Evolutionary conservation across 2,888 invertebrate species (phyloP).

Genomic region (Tachina grossa): DNA sequence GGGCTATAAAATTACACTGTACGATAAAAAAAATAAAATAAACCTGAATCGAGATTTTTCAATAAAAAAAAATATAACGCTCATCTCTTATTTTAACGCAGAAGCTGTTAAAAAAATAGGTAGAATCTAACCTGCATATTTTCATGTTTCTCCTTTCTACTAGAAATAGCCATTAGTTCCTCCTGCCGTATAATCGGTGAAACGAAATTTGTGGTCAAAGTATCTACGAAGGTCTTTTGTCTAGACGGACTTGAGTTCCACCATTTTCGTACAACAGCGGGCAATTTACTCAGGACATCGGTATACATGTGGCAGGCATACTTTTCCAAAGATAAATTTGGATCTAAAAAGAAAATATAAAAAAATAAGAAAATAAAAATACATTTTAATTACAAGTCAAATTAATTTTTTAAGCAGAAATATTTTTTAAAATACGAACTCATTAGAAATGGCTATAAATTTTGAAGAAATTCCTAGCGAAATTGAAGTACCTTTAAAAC

Average conservation of each 20-base stretch:
- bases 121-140: slow-evolving; percentile 85
- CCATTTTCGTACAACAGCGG: slow-evolving; percentile 90
- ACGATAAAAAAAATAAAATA: too few species aligned
- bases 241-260: slow-evolving; percentile 87
- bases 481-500: slow-evolving; percentile 56
- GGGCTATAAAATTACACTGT: too few species aligned
- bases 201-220: slow-evolving; percentile 87
- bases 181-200: slow-evolving; percentile 87
- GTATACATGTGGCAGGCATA: slow-evolving; percentile 87
- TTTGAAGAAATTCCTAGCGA: slow-evolving; percentile 74
- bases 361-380: slow-evolving; percentile 20
- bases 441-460: slow-evolving; percentile 66
- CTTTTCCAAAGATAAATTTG: slow-evolving; percentile 77
- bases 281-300: slow-evolving; percentile 86
- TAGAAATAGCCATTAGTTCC: slow-evolving; percentile 85
- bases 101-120: background rate
- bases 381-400: slow-evolving; percentile 10
- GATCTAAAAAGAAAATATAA: slow-evolving; percentile 72
- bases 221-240: slow-evolving; percentile 87
- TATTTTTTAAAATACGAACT: slow-evolving; percentile 52
- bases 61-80: too few species aligned
- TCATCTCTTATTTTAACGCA: too few species aligned
- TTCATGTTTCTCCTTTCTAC: slow-evolving; percentile 84
- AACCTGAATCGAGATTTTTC: too few species aligned
- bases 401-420: slow-evolving; percentile 15